Conservation (phyloP, 2,797 vertebrate species). For the Astyanax mexicanus region DNA sequence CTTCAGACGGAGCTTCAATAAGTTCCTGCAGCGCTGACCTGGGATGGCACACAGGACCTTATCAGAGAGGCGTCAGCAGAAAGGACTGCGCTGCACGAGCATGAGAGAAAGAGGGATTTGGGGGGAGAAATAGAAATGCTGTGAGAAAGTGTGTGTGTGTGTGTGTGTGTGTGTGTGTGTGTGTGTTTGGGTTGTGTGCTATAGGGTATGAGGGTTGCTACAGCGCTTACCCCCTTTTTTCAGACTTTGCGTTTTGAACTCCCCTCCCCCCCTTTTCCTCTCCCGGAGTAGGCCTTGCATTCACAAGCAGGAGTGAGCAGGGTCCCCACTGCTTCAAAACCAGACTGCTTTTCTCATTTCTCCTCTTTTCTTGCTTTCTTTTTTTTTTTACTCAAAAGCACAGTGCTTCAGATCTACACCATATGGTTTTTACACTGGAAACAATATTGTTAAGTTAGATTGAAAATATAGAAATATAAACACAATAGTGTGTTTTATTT, state of each 20-base stretch:
- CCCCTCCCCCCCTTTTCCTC: conserved; percentile 45
- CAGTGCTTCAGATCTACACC: neutral
- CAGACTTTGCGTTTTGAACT: conserved; percentile 31
- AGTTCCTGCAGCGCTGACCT: conserved; percentile 71
- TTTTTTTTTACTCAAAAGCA: neutral
- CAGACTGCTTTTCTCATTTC: conserved; percentile 52
- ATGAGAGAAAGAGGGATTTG: conserved; percentile 24
- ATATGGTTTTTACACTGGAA: neutral
- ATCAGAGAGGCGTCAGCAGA: conserved; percentile 51
- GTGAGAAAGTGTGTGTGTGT: conserved; percentile 46
- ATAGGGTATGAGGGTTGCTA: conserved; percentile 45
- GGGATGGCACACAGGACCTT: conserved; percentile 73
- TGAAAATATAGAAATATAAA: too few relatives aligned
- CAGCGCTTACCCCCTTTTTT: conserved; percentile 57
- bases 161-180: conserved; percentile 50
- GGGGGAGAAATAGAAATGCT: conserved; percentile 16
- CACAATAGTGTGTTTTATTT: too few relatives aligned
- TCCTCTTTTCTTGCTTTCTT: conserved; percentile 6
- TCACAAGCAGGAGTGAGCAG: conserved; percentile 59
- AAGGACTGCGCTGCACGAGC: conserved; percentile 41
- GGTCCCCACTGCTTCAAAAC: conserved; percentile 46
- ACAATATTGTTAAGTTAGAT: too few relatives aligned
- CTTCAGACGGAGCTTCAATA: conserved; percentile 64
- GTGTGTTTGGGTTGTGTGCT: conserved; percentile 51
- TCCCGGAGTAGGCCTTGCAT: conserved; percentile 71